Base-by-base conservation (phyloP, 2,113 vertebrate species). In the Ciconia maguari region DNA sequence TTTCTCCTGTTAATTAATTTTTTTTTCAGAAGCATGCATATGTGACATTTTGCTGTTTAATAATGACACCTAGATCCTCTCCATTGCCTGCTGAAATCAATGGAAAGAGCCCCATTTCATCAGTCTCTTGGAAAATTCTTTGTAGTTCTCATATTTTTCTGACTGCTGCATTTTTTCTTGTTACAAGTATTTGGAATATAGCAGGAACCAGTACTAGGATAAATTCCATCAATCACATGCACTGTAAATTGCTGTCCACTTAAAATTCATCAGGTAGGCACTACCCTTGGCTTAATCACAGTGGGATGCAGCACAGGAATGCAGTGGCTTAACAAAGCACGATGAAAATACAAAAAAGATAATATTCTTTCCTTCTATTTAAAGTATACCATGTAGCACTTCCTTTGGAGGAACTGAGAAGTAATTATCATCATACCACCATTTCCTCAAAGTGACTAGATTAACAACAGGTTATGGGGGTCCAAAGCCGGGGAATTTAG, bases 381-480 rank as follows among this genome's bases (percentile, higher is more conserved):
- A 87, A 89, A 94, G 68, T 55, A 62, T 49, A 81, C 18, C 14
- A 44, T 10, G 17, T 71, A 92, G n/a, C 64, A 71, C 42, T 93
- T 95, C 65, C 88, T 96, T 79, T 93, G 80, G 57, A 71, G 76
- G 44, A 88, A 91, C 68, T 71, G 42, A 78, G 76, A 89, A 64
- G 60, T 90, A 96, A 78, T 96, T 93, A 64, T 64, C 41, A 41
- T 90, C 60, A 48, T 80, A 60, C 41, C 34, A 55, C 44, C 21
- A 36, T 89, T 96, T 96, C 90, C 69, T 95, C 60, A 46, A 30
- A 42, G 38, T 49, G 57, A 44, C 83, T 71, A 84, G 55, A 94
- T 87, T 91, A 86, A n/a, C 66, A 96, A 77, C 71, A 84, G 82
- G 14, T 92, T 86, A 51, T 58, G n/a, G 51, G 24, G 9, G 46